phyloP scores from a whole-genome alignment of 2,113 vertebrate species.

The Chlorocebus sabaeus region DNA sequence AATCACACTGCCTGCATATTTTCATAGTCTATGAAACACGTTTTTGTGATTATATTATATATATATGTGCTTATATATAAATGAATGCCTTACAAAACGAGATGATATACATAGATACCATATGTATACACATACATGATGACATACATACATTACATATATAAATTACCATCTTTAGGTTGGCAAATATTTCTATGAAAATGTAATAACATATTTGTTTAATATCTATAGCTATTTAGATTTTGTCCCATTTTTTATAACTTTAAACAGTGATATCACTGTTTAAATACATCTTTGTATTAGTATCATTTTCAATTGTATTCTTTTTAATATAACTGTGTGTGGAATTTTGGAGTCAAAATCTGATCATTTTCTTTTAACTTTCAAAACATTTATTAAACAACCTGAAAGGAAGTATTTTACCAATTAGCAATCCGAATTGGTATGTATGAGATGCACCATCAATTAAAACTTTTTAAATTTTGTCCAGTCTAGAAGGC shows the following conservation, averaged over 20 bases:
- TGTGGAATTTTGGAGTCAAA: background rate
- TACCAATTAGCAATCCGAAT: background rate
- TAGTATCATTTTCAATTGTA: background rate
- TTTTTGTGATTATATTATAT: background rate
- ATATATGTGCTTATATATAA: background rate
- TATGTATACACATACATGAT: background rate
- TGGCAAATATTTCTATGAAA: background rate
- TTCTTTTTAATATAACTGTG: background rate
- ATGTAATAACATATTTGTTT: background rate
- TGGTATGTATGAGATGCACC: background rate
- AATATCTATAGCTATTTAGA: background rate
- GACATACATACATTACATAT: background rate
- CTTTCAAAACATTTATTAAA: background rate
- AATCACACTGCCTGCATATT: background rate
- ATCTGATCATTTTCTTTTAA: background rate
- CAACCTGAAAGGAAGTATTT: background rate
- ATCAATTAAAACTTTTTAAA: background rate
- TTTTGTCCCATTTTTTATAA: background rate
- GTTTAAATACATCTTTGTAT: background rate
- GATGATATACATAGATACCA: background rate
- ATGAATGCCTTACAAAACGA: background rate
- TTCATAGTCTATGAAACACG: background rate
- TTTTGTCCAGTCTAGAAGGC: background rate
- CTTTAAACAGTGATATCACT: background rate
- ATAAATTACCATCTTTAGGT: background rate